A percentile compares a stretch with the other conserved stretches of the same genome.
Conservation (phyloP, 2,888 invertebrate genomes). For the Heliconius sara region DNA sequence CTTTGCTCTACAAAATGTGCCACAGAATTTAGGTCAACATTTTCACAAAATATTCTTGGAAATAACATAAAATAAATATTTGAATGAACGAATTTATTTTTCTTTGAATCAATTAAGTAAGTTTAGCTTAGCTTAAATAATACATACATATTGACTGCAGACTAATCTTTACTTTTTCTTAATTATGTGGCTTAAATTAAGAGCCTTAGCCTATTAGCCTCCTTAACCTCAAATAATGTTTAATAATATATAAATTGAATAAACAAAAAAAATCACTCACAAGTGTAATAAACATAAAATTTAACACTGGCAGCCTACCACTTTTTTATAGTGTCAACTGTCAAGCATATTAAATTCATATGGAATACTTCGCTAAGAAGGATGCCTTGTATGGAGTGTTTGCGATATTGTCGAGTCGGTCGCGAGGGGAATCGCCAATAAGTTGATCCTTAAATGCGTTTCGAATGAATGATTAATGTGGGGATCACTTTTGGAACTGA, state of each 20-base stretch:
- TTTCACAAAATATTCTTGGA: conserved; percentile 19
- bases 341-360: conserved; percentile 37
- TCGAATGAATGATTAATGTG: conserved; percentile 49
- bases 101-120: conserved; percentile 14
- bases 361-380: conserved; percentile 41
- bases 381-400: conserved; percentile 45
- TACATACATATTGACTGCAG: too few species aligned
- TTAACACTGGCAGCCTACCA: conserved; percentile 11
- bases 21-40: conserved; percentile 14
- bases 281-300: conserved; percentile 24
- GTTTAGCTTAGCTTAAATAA: neutral
- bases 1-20: conserved; percentile 8
- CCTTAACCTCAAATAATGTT: too few species aligned
- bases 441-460: conserved; percentile 50
- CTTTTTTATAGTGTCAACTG: conserved; percentile 35
- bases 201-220: too few species aligned
- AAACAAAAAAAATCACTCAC: conserved; percentile 6
- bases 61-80: neutral
- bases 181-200: too few species aligned
- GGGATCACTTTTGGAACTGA: conserved; percentile 41
- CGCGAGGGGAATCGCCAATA: conserved; percentile 54
- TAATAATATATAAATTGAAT: neutral
- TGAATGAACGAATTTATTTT: neutral
- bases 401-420: conserved; percentile 46
- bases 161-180: too few species aligned